Base-by-base conservation (phyloP, 2,113 vertebrate species). In the Chrysochloris asiatica region DNA sequence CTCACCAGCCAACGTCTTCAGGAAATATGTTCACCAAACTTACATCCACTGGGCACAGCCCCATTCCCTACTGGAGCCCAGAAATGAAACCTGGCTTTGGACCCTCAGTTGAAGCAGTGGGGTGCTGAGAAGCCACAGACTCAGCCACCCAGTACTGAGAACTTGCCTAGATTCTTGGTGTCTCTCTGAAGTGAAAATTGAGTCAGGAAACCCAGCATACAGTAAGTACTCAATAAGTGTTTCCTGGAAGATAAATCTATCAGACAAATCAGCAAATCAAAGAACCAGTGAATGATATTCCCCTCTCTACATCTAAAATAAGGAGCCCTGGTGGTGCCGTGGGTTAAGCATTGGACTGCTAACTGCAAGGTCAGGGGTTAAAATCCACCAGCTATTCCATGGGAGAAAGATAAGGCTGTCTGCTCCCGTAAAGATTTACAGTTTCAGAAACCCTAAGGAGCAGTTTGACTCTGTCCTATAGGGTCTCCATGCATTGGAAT, bases 51-150 rank as follows among this genome's bases (percentile, higher is more conserved):
- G 41, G n/a, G 14, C 54, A 43, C n/a, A 38, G 67, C 48, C 50
- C 30, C 16, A 0, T 26, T 41, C 69, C 69, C 59, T 0, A 0
- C 56, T 13, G 85, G 47, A 61, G n/a, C 4, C 28, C 14, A 28
- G 90, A 54, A n/a, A 26, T 69, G 80, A 50, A 50, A 38, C 33
- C 0, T 0, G 63, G 38, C 45, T 59, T 45, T 67, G 61, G 33
- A 17, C 43, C 71, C 33, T 36, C 2, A 1, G 65, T 33, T 28
- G 54, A 28, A 48, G 69, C 12, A 19, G 30, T 1, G 0, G 19
- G 43, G n/a, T 33, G 4, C 3, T 8, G 17, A 33, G 59, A 63
- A 26, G 47, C 36, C 22, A 22, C 4, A 1, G 7, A 6, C 78
- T 67, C 1, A 12, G 0, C 61, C 77, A n/a, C n/a, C n/a, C n/a